Percentiles rank a stretch among this genome's conserved stretches.
Evolutionary conservation across 2,113 vertebrate species (phyloP).

Genomic region (Larimichthys crocea): DNA sequence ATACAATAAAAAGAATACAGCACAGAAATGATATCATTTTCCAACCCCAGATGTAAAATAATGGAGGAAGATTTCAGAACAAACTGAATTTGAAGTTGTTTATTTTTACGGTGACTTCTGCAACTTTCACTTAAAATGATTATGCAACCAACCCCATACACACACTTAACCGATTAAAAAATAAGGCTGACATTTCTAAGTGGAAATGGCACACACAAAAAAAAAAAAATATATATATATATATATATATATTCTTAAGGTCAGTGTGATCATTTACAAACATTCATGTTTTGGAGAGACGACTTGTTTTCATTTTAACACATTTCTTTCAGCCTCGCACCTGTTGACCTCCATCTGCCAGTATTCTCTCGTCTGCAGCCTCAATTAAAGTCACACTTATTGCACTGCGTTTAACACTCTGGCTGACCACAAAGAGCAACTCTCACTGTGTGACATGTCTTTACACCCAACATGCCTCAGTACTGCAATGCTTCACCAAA

Average conservation of each 20-base stretch:
- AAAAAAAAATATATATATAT: no score
- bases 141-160: neutral
- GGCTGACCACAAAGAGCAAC: slow-evolving; percentile 58
- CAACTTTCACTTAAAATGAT: neutral
- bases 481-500: neutral
- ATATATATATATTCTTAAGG: no score
- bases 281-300: no score
- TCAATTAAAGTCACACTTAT: slow-evolving; percentile 9
- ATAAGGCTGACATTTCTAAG: neutral
- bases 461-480: neutral
- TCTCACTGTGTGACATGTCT: slow-evolving; percentile 20
- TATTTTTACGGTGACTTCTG: neutral
- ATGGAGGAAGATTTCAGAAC: no score
- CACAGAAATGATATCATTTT: neutral
- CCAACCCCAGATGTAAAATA: neutral
- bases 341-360: neutral
- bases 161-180: neutral
- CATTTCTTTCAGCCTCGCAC: no score
- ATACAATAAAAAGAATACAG: neutral
- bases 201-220: neutral
- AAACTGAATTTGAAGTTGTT: neutral
- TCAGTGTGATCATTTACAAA: no score
- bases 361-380: neutral
- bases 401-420: slow-evolving; percentile 64
- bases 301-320: neutral